These are phyloP conservation scores for Zosterops borbonicus DNA, from an alignment of 2,113 vertebrate species.

Conservation along the genomic window DNA sequence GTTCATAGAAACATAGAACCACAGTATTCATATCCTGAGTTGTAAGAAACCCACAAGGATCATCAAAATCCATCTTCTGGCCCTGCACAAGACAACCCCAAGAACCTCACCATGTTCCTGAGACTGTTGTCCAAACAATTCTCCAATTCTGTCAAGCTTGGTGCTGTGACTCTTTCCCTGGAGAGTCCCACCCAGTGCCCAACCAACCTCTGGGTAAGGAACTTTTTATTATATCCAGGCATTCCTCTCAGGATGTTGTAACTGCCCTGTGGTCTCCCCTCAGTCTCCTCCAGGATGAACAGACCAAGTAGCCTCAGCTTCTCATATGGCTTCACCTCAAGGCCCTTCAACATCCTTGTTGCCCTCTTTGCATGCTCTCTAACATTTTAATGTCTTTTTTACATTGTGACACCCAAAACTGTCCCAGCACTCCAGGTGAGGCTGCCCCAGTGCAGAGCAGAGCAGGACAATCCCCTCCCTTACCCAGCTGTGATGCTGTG, in stretches of 20 bases:
- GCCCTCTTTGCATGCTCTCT: not conserved
- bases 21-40: not conserved
- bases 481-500: accelerated
- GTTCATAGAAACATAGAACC: not conserved
- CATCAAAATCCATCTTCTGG: not conserved
- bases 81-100: not conserved
- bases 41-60: not conserved
- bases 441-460: accelerated
- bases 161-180: not conserved
- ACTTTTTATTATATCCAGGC: not conserved
- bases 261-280: not conserved
- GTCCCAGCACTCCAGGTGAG: not conserved
- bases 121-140: not conserved
- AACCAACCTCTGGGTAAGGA: not conserved
- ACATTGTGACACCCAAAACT: accelerated
- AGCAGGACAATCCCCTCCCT: accelerated
- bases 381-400: not conserved
- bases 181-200: not conserved
- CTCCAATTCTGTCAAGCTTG: not conserved
- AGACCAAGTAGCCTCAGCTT: not conserved
- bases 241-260: not conserved
- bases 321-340: accelerated
- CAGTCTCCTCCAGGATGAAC: not conserved
- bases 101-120: not conserved
- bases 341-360: no score